These are phyloP conservation scores for Nibea coibor DNA, from an alignment of 2,113 vertebrate species.

Conservation along the genomic window DNA sequence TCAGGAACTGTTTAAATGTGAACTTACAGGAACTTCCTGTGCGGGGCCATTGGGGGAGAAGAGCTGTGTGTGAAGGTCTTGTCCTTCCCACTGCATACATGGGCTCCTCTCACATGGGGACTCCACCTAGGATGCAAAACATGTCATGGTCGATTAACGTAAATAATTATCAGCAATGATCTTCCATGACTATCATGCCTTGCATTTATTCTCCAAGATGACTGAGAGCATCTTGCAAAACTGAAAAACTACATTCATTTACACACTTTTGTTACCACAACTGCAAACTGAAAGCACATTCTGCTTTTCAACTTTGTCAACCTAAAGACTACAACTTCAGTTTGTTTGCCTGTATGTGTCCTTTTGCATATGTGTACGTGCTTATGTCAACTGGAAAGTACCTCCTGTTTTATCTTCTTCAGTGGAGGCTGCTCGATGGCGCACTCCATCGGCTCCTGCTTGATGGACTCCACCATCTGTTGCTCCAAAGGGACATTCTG, in stretches of 20 bases:
- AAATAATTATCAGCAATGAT: background rate
- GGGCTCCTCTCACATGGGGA: conserved; percentile 90
- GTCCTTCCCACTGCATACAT: conserved; percentile 94
- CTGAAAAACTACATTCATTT: background rate
- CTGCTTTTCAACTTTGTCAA: background rate
- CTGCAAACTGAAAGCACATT: background rate
- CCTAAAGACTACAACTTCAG: conserved; percentile 4
- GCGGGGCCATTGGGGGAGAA: conserved; percentile 87
- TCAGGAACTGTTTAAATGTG: background rate
- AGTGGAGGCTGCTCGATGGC: conserved; percentile 90
- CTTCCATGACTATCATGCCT: background rate
- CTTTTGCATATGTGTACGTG: background rate
- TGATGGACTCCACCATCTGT: conserved; percentile 91
- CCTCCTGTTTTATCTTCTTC: conserved; percentile 99
- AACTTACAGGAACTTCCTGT: conserved; percentile 91
- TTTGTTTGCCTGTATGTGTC: background rate
- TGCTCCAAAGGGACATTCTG: conserved; percentile 90
- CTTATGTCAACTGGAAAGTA: conserved; percentile 69
- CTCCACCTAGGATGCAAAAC: conserved; percentile 87
- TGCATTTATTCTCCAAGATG: background rate
- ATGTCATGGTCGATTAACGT: conserved; percentile 5
- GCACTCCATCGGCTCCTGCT: conserved; percentile 95
- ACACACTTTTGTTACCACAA: background rate
- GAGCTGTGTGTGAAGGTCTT: conserved; percentile 90
- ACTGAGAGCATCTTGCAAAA: conserved; percentile 4